These are phyloP conservation scores for Enteromius mattozi DNA, from an alignment of 2,797 vertebrate species.

Conservation along the genomic window DNA sequence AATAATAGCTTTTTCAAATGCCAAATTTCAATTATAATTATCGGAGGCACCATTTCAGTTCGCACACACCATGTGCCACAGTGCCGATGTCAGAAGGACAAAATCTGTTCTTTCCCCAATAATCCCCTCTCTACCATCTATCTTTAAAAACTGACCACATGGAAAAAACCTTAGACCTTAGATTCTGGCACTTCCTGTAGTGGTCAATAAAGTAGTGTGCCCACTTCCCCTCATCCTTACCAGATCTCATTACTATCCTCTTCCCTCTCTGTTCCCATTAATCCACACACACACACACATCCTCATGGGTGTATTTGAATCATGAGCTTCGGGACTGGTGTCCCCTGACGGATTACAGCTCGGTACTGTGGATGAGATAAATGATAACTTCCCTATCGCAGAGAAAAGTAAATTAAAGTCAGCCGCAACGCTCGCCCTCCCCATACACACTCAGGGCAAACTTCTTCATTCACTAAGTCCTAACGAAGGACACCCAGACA, in stretches of 20 bases:
- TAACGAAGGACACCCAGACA: slow-evolving; percentile 7
- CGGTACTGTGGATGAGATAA: slow-evolving; percentile 49
- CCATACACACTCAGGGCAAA: slow-evolving; percentile 15
- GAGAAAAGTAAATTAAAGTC: slow-evolving; percentile 52
- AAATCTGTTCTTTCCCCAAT: not conserved
- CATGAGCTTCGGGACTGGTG: slow-evolving; percentile 53
- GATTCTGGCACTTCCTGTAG: not conserved
- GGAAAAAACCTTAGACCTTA: not conserved
- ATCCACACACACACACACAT: slow-evolving; percentile 5
- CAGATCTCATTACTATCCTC: slow-evolving; percentile 21
- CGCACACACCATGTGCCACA: not conserved
- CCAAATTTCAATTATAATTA: not conserved
- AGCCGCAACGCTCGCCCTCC: slow-evolving; percentile 11
- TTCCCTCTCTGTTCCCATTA: slow-evolving; percentile 21
- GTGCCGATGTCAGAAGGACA: not conserved
- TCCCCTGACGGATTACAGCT: slow-evolving; percentile 53
- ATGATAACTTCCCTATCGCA: slow-evolving; percentile 49
- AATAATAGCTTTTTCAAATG: not conserved
- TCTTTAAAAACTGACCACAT: not conserved
- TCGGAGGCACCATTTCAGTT: not conserved
- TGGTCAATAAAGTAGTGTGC: not conserved
- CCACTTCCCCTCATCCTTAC: slow-evolving; percentile 27
- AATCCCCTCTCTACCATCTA: not conserved
- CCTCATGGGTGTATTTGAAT: slow-evolving; percentile 47
- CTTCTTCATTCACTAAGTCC: slow-evolving; percentile 42